Conservation (phyloP, 2,797 vertebrate species). For the Valencia hispanica region DNA sequence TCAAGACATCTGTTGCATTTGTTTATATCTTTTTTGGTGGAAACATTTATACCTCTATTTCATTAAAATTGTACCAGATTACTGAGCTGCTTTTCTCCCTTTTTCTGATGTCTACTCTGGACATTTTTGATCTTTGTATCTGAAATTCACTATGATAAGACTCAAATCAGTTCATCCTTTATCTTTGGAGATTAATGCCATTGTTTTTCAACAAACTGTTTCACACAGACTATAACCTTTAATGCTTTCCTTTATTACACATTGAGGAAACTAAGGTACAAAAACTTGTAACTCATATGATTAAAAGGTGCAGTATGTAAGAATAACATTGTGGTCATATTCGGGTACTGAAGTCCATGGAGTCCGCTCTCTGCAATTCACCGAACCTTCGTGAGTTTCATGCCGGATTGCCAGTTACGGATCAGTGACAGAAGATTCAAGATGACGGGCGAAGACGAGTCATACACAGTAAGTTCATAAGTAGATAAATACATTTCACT, state of each 20-base stretch:
- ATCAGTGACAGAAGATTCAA: too few species aligned
- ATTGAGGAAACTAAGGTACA: neutral
- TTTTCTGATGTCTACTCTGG: neutral
- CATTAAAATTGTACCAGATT: neutral
- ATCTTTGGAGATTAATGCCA: neutral
- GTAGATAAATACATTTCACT: too few species aligned
- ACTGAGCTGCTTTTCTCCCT: neutral
- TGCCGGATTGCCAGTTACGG: too few species aligned
- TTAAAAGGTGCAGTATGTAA: too few species aligned
- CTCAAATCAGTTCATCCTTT: neutral
- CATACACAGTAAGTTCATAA: too few species aligned
- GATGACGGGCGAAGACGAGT: too few species aligned
- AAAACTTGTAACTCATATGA: neutral
- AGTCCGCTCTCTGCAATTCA: too few species aligned
- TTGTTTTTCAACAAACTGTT: neutral
- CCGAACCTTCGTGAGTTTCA: too few species aligned
- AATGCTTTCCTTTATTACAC: neutral
- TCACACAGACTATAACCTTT: neutral
- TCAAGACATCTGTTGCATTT: constrained; percentile 15
- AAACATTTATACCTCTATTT: neutral
- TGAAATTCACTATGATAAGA: neutral
- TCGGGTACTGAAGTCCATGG: too few species aligned
- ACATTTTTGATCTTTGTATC: neutral
- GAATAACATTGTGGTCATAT: too few species aligned
- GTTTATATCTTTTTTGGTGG: neutral